These are phyloP conservation scores for Thysanoteuthis rhombus DNA, from an alignment of 2,888 invertebrate genomes.

Conservation along the genomic window DNA sequence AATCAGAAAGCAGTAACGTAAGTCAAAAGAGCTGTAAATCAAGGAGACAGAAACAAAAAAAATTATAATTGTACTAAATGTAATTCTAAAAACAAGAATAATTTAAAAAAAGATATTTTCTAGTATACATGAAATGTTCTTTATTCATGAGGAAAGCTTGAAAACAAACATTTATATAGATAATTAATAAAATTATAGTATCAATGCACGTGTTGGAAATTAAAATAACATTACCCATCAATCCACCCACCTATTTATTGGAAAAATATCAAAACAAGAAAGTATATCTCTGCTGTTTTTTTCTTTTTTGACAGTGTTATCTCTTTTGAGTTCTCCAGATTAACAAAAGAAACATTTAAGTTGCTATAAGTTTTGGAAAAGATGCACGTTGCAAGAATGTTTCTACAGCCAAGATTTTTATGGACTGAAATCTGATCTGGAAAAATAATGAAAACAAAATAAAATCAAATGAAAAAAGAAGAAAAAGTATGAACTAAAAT, in stretches of 20 bases:
- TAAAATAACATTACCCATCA: too few species aligned
- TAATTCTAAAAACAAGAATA: too few species aligned
- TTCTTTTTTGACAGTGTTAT: not conserved
- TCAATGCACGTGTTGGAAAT: too few species aligned
- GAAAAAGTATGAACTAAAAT: not conserved
- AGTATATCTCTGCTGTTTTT: too few species aligned
- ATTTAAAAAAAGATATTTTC: too few species aligned
- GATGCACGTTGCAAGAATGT: not conserved
- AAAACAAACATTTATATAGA: not conserved
- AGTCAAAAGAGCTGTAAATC: too few species aligned
- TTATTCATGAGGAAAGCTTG: not conserved
- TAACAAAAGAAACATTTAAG: not conserved
- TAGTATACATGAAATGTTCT: not conserved
- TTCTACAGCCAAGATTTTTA: not conserved
- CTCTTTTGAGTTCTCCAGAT: not conserved
- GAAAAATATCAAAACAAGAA: too few species aligned
- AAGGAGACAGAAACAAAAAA: too few species aligned
- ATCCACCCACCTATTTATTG: too few species aligned
- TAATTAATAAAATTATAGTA: not conserved
- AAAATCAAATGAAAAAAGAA: not conserved
- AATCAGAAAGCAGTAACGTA: too few species aligned
- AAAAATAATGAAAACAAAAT: not conserved
- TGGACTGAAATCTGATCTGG: not conserved
- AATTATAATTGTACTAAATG: too few species aligned
- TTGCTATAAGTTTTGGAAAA: not conserved